phyloP scores from a whole-genome alignment of 2,888 invertebrate species.

The Drosophila anomalata region DNA sequence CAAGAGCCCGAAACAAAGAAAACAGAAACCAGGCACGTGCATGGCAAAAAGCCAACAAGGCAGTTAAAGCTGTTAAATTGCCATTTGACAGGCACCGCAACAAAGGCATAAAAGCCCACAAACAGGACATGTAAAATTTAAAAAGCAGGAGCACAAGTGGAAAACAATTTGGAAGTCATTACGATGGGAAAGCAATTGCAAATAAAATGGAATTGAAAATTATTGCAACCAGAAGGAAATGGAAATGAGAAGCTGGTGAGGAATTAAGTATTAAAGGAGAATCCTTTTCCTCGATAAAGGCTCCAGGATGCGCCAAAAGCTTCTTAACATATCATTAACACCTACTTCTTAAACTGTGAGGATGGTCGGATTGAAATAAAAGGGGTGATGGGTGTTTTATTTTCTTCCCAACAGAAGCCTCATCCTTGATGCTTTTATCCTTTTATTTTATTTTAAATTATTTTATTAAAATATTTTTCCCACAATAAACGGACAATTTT shows the following conservation, averaged over 20 bases:
- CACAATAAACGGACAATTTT: no score
- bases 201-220: constrained; percentile 43
- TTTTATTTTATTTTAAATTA: background rate
- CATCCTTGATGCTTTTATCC: no score
- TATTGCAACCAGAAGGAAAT: constrained; percentile 10
- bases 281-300: constrained; percentile 21
- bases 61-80: constrained; percentile 57
- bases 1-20: constrained; percentile 17
- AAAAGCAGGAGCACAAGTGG: constrained; percentile 42
- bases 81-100: constrained; percentile 58
- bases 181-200: constrained; percentile 46
- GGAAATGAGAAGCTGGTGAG: background rate
- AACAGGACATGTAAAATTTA: constrained; percentile 33
- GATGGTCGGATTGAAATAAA: no score
- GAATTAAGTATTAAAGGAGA: background rate
- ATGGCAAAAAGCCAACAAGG: constrained; percentile 28
- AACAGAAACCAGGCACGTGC: constrained; percentile 52
- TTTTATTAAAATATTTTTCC: background rate
- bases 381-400: no score
- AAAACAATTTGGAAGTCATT: constrained; percentile 47
- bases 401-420: no score
- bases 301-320: constrained; percentile 4
- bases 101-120: constrained; percentile 5
- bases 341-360: background rate
- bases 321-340: constrained; percentile 32